These are phyloP conservation scores for Limnodromus scolopaceus DNA, from an alignment of 2,797 vertebrate species.

Conservation along the genomic window DNA sequence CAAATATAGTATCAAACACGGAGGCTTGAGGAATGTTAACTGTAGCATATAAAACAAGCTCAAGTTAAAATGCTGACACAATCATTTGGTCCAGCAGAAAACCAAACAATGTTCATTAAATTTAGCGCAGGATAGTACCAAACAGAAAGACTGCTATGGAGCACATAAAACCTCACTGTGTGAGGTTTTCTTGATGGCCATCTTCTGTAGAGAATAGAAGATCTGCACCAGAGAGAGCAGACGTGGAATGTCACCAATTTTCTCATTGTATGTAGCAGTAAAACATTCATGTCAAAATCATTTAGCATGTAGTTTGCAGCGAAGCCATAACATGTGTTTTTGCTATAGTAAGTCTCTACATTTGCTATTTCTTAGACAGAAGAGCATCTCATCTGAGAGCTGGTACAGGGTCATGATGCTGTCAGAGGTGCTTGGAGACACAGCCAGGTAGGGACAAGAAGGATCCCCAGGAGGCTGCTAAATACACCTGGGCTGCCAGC, in stretches of 20 bases:
- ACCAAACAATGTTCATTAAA: neutral
- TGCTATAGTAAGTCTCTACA: neutral
- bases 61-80: neutral
- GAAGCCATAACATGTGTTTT: neutral
- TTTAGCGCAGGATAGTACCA: neutral
- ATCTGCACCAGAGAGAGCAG: neutral
- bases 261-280: neutral
- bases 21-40: neutral
- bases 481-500: neutral
- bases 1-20: neutral
- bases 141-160: neutral
- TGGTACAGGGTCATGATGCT: neutral
- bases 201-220: neutral
- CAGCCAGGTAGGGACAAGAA: neutral
- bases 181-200: neutral
- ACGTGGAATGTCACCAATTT: neutral
- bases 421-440: neutral
- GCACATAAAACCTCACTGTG: neutral
- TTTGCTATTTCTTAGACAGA: neutral
- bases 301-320: neutral
- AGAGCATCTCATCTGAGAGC: neutral
- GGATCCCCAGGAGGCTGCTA: neutral
- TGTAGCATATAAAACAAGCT: neutral
- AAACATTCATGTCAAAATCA: neutral
- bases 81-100: constrained; percentile 15